Conservation (phyloP, 2,888 invertebrate species). For the Polydesmus complanatus region DNA sequence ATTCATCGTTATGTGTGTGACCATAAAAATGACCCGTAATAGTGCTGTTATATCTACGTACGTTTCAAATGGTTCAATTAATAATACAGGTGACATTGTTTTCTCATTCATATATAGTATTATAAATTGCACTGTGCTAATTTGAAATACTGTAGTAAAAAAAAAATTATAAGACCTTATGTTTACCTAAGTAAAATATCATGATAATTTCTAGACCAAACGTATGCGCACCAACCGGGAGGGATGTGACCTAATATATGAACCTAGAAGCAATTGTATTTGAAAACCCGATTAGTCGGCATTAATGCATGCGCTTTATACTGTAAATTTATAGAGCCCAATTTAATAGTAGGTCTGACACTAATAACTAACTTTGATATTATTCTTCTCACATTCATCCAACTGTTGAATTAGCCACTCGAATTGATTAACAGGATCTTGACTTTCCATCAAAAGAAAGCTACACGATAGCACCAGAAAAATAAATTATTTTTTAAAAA, state of each 20-base stretch:
- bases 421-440: not conserved
- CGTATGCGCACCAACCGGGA: slow-evolving; percentile 5
- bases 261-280: not conserved
- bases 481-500: not conserved
- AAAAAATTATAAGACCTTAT: no score
- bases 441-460: not conserved
- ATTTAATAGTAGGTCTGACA: no score
- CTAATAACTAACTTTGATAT: not conserved
- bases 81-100: no score
- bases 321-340: no score
- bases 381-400: not conserved
- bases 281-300: not conserved
- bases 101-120: no score
- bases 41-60: no score
- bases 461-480: not conserved
- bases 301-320: no score
- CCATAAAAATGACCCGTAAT: no score
- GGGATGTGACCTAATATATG: slow-evolving; percentile 14
- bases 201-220: slow-evolving; percentile 10
- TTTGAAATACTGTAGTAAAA: no score
- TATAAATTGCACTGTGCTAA: no score
- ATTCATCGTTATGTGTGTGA: no score
- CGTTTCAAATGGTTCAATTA: no score
- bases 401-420: not conserved
- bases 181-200: slow-evolving; percentile 7